These are phyloP conservation scores for Ivindomyrus marchei DNA, from an alignment of 2,113 vertebrate genomes.

Conservation along the genomic window DNA sequence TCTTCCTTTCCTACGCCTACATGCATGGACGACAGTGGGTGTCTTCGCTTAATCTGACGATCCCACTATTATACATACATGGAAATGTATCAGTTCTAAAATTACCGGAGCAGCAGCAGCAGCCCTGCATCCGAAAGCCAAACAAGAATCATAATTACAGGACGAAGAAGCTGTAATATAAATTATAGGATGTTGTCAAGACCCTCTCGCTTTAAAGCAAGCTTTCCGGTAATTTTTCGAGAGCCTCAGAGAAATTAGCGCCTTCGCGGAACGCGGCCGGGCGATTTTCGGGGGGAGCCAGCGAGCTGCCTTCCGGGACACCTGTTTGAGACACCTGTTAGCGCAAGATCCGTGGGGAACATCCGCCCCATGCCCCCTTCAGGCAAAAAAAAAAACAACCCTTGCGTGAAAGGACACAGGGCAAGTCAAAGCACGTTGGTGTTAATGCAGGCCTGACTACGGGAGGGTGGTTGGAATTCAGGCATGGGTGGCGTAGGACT, in stretches of 20 bases:
- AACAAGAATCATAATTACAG: constrained; percentile 57
- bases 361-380: constrained; percentile 31
- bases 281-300: constrained; percentile 37
- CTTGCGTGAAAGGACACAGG: constrained; percentile 18
- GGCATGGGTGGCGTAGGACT: neutral
- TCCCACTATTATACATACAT: constrained; percentile 31
- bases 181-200: constrained; percentile 45
- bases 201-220: constrained; percentile 39
- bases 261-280: constrained; percentile 40
- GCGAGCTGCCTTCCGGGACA: constrained; percentile 49
- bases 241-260: constrained; percentile 49
- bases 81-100: constrained; percentile 41
- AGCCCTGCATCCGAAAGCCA: neutral
- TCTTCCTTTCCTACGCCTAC: neutral
- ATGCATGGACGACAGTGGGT: neutral
- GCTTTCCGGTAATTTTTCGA: constrained; percentile 49
- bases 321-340: constrained; percentile 58
- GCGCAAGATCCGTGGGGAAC: constrained; percentile 29
- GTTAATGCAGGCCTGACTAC: neutral
- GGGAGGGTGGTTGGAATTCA: neutral
- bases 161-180: constrained; percentile 40
- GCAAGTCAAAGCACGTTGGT: neutral
- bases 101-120: constrained; percentile 45
- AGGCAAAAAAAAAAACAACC: neutral
- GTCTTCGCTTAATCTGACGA: neutral